Evolutionary conservation across 2,797 vertebrate genomes (phyloP).

Genomic region (Brachyalestes nurse): DNA sequence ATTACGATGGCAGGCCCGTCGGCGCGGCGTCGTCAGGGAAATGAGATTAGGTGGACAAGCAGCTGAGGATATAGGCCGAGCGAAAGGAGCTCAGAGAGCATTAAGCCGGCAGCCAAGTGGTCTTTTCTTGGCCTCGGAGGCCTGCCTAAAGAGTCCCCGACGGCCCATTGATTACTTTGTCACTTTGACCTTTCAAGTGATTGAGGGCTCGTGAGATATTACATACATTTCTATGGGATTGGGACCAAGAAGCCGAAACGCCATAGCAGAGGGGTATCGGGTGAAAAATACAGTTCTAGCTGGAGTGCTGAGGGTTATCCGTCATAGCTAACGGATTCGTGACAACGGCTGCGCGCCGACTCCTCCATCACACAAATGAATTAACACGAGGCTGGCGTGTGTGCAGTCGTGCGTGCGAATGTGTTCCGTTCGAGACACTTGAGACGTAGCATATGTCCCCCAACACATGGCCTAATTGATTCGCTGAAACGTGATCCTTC

Average conservation of each 20-base stretch:
- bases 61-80: conserved; percentile 56
- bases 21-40: conserved; percentile 65
- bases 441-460: conserved; percentile 51
- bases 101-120: conserved; percentile 36
- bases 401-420: neutral
- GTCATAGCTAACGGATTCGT: conserved; percentile 46
- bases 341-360: conserved; percentile 30
- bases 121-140: conserved; percentile 36
- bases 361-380: conserved; percentile 53
- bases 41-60: conserved; percentile 67
- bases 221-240: conserved; percentile 52
- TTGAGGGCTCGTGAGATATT: conserved; percentile 55
- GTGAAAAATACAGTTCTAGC: conserved; percentile 51
- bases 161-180: conserved; percentile 62
- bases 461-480: conserved; percentile 58
- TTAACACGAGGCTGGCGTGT: neutral
- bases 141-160: conserved; percentile 43
- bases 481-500: conserved; percentile 51
- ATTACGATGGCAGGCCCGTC: conserved; percentile 67
- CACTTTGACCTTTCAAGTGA: conserved; percentile 64
- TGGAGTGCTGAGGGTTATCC: conserved; percentile 35
- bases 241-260: conserved; percentile 15
- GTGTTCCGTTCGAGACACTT: conserved; percentile 36
- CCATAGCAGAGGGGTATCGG: conserved; percentile 20
- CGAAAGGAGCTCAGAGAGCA: conserved; percentile 54